These are phyloP conservation scores for Silurus lanzhouensis DNA, from an alignment of 2,797 vertebrate species.

Conservation along the genomic window DNA sequence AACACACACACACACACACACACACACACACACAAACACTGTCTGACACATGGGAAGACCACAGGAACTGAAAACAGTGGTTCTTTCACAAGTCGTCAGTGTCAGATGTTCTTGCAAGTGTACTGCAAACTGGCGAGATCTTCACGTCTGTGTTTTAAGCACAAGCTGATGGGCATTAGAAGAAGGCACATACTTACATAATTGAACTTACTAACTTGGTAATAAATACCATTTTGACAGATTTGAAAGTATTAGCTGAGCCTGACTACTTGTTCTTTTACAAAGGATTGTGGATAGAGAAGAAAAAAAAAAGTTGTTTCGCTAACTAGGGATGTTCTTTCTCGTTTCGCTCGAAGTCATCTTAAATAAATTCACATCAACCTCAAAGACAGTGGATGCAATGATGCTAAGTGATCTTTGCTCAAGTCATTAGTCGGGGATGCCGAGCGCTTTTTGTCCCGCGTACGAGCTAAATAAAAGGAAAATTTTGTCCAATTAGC, in stretches of 20 bases:
- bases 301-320: neutral
- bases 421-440: neutral
- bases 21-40: neutral
- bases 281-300: neutral
- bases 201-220: neutral
- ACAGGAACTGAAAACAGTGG: constrained; percentile 39
- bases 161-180: too few relatives aligned
- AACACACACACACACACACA: constrained; percentile 5
- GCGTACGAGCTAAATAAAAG: neutral
- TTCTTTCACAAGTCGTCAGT: constrained; percentile 13
- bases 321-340: neutral
- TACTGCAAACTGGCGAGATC: neutral
- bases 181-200: neutral
- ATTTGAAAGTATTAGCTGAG: neutral
- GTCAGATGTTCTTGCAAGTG: neutral
- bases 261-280: neutral
- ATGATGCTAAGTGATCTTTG: neutral
- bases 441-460: neutral
- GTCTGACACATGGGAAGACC: constrained; percentile 38
- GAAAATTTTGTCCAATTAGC: neutral
- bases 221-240: neutral
- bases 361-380: neutral
- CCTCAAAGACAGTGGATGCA: neutral
- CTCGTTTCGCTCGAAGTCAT: neutral
- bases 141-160: too few relatives aligned